A percentile compares a stretch with the other conserved stretches of the same genome.
Evolutionary conservation across 2,797 vertebrate species (phyloP).

Genomic region (Poeciliopsis turneri): DNA sequence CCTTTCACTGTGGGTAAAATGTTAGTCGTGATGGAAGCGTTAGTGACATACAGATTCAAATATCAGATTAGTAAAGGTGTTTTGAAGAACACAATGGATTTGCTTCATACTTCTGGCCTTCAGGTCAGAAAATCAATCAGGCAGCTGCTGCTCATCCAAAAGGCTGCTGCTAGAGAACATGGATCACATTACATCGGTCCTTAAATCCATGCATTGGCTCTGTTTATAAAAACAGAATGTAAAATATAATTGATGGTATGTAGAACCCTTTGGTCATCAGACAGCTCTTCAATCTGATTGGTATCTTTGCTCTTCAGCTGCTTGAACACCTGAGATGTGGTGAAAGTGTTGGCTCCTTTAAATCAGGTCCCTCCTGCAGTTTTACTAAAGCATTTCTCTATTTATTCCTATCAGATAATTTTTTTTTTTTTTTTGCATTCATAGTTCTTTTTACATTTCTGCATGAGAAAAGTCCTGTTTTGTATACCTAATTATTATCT

Average conservation of each 20-base stretch:
- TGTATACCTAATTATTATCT: not conserved
- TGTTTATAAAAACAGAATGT: not conserved
- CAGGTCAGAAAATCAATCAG: not conserved
- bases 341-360: not conserved
- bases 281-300: not conserved
- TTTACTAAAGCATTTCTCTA: not conserved
- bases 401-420: not conserved
- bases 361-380: not conserved
- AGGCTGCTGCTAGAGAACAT: not conserved
- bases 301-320: not conserved
- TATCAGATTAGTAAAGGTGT: constrained; percentile 15
- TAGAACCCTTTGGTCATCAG: not conserved
- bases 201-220: not conserved
- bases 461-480: not conserved
- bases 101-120: not conserved
- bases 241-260: not conserved
- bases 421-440: not conserved
- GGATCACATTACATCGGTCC: not conserved
- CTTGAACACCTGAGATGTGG: not conserved
- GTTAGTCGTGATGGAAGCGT: constrained; percentile 25
- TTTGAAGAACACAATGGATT: not conserved
- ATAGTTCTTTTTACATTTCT: not conserved
- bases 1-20: constrained; percentile 12
- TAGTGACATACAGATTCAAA: constrained; percentile 20
- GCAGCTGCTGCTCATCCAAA: not conserved